Conservation (phyloP, 2,113 vertebrate genomes). For the Phalacrocorax brasilianus region DNA sequence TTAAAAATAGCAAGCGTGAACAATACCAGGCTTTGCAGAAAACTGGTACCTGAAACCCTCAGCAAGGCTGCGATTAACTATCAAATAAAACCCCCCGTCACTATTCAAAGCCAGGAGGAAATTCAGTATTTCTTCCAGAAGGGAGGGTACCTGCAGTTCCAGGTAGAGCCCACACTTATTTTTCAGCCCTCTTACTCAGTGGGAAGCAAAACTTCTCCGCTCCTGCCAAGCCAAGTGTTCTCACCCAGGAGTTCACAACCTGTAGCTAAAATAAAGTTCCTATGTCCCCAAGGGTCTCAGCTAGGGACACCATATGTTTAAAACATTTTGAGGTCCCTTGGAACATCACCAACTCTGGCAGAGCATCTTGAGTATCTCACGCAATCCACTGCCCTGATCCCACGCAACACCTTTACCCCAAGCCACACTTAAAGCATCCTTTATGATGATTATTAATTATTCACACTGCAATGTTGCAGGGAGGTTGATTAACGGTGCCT, state of each 20-base stretch:
- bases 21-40: not conserved
- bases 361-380: not conserved
- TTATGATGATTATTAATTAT: not conserved
- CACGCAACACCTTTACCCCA: not conserved
- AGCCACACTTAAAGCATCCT: not conserved
- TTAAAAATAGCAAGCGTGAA: not conserved
- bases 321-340: not conserved
- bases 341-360: accelerated
- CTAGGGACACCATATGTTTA: no score
- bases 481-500: not conserved
- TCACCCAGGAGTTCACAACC: not conserved
- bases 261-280: not conserved
- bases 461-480: not conserved
- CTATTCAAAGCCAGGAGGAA: not conserved
- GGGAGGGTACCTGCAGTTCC: not conserved
- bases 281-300: not conserved
- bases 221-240: not conserved
- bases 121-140: not conserved
- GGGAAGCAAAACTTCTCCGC: not conserved
- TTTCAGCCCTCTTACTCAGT: not conserved
- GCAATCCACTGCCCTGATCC: accelerated
- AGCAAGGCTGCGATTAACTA: not conserved
- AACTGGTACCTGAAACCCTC: not conserved
- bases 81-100: accelerated
- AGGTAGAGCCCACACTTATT: not conserved